Percentiles rank a stretch among this genome's conserved stretches.
Conservation (phyloP, 2,888 invertebrate species). For the Melanchra persicariae region DNA sequence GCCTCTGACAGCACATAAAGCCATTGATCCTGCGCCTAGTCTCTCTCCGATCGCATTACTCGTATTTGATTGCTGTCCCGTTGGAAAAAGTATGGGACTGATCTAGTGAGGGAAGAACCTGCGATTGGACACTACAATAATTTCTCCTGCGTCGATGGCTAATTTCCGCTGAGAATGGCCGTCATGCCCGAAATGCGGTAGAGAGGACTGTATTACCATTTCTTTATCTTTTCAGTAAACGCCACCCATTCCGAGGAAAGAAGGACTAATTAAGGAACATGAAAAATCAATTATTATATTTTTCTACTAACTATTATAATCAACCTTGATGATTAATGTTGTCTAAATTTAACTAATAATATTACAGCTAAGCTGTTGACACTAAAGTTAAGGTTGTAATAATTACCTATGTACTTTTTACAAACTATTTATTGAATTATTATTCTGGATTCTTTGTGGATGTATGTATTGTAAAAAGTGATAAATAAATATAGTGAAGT, state of each 20-base stretch:
- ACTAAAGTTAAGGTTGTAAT: conserved; percentile 3
- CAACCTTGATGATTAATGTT: neutral
- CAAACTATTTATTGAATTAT: neutral
- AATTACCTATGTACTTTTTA: conserved; percentile 19
- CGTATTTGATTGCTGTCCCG: no score
- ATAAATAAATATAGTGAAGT: conserved; percentile 43
- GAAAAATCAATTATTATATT: neutral
- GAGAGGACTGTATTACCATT: neutral
- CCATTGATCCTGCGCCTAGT: no score
- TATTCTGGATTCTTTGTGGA: conserved; percentile 18
- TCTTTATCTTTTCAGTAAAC: conserved; percentile 79
- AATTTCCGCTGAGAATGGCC: neutral
- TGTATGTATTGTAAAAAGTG: conserved; percentile 37
- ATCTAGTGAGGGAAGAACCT: neutral
- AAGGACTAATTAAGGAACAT: conserved; percentile 72
- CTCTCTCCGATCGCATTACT: no score
- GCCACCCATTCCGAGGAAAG: conserved; percentile 84
- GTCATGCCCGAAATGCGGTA: neutral
- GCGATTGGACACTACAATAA: neutral
- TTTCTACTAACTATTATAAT: neutral
- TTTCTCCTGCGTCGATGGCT: neutral
- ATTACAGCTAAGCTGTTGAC: conserved; percentile 28
- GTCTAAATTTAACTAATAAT: conserved; percentile 17
- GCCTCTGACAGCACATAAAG: no score
- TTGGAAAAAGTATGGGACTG: no score